Evolutionary conservation across 2,113 vertebrate species (phyloP), one percentile per base, ranked within the genome.

Genomic region (Corythornis cristatus): DNA sequence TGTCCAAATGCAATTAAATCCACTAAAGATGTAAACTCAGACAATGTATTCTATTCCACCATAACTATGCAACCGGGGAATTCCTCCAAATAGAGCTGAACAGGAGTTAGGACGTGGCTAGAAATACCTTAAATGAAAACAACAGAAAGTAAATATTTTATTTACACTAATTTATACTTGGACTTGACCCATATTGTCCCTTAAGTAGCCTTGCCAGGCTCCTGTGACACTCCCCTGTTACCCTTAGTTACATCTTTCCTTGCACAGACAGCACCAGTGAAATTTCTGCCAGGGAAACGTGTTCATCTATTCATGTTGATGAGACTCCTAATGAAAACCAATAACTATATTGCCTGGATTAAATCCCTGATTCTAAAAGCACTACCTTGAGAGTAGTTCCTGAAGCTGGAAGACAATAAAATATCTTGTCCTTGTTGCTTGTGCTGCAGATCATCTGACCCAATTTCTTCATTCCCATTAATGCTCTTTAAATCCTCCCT

Each of bases 381-480:
- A 28, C 62, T 50, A 20, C 28, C 4, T 50, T 62, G 64, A 58
- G 42, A 31, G 57, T 0, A 79, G 33, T 3, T 66, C 33, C 53
- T 54, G 50, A 68, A 61, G 25, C 31, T 83, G 33, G 16, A 67
- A 89, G 46, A 45, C 73, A 77, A 56, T 2, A 11, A 93, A 77
- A 40, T 11, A 7, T 14, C 72, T 33, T 65, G 48, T 64, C 74
- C 71, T 86, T 87, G 53, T 72, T 90, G 48, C 65, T 12, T 60
- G 68, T 22, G 54, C 40, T 83, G 65, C 74, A 88, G 64, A 45
- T 93, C 73, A 48, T 51, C 79, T 85, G 84, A 89, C 93, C 79
- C 78, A 85, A 84, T 95, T 96, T 87, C 54, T 82, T 73, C 72
- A 51, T 22, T 73, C 45, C 75, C 15, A 17, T 67, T 96, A 96